Evolutionary conservation across 2,888 invertebrate genomes (phyloP), one percentile per base, ranked within the genome.

Genomic region (Lacanobia oleracea): DNA sequence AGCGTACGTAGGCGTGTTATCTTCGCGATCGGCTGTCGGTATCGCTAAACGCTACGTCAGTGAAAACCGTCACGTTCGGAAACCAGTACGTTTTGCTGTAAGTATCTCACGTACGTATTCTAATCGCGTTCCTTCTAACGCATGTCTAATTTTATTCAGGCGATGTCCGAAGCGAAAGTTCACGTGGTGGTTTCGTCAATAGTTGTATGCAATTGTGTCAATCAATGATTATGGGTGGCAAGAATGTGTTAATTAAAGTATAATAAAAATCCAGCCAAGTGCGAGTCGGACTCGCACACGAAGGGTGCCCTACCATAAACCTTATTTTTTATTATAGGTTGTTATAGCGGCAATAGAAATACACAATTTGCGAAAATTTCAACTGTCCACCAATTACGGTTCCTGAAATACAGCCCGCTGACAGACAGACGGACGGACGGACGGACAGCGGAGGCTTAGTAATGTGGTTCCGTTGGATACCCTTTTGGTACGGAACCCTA

Each of bases 91-190:
- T 72, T 60, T 54, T 59, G 62, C 18, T 12, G 33, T 56, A 63
- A 53, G 27, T 54, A 37, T 62, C 63, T 62, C 83, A 85, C 85
- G 83, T 83, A 65, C 37, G 23, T 69, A 75, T 75, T 76, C 73
- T 63, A 45, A 53, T 33, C 73, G 79, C 66, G 84, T 75, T 16
- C 40, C 1, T 18, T 57, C 61, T 48, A 65, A 61, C 63, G 67
- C 59, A 59, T 71, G 65, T 75, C 72, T 82, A 72, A 84, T 74
- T 37, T 77, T 84, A 84, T 84, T 84, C 84, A 56, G 60, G 33
- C 23, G 67, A 68, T 75, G 84, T 81, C 16, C 84, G 68, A 62
- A 77, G 82, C 68, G 84, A 84, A 84, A 84, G 86, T 86, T 73
- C 64, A 79, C 75, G 67, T 67, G 62, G 40, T 51, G 23, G 72